phyloP scores from a whole-genome alignment of 2,888 invertebrate genomes.

The Dorcus hopei region DNA sequence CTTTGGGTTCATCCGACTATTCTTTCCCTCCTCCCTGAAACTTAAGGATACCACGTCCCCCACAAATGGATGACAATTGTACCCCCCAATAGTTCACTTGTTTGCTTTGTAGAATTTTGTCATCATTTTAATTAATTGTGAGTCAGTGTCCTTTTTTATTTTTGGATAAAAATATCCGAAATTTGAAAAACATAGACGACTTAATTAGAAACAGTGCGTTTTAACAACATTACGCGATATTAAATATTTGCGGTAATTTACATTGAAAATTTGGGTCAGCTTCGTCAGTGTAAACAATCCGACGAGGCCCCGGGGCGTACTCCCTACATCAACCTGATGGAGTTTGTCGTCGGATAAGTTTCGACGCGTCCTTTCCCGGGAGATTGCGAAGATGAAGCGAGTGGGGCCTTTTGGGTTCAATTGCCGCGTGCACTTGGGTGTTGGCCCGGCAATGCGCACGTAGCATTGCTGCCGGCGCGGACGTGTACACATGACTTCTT shows the following conservation, averaged over 20 bases:
- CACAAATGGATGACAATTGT: too few relatives aligned
- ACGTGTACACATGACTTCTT: conserved; percentile 23
- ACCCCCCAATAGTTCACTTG: too few relatives aligned
- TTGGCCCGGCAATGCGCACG: conserved; percentile 4
- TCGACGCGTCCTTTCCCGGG: conserved; percentile 8
- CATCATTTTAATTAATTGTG: too few relatives aligned
- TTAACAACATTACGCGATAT: too few relatives aligned
- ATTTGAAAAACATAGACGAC: too few relatives aligned
- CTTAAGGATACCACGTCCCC: too few relatives aligned
- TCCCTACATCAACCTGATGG: conserved; percentile 10
- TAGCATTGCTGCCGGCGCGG: conserved; percentile 6
- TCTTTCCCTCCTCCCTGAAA: too few relatives aligned
- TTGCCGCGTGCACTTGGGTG: conserved; percentile 17
- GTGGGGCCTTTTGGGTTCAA: conserved; percentile 16
- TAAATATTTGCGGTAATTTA: conserved; percentile 2
- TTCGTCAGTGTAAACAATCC: conserved; percentile 15
- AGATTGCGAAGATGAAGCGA: conserved; percentile 11
- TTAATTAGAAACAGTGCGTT: too few relatives aligned
- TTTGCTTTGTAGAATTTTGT: too few relatives aligned
- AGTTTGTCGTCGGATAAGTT: conserved; percentile 14
- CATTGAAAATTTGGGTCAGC: conserved; percentile 14
- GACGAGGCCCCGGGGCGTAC: conserved; percentile 19
- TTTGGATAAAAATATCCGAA: too few relatives aligned
- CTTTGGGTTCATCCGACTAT: too few relatives aligned
- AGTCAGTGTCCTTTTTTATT: too few relatives aligned